phyloP scores from a whole-genome alignment of 2,888 invertebrate genomes.

The Latrodectus elegans region DNA sequence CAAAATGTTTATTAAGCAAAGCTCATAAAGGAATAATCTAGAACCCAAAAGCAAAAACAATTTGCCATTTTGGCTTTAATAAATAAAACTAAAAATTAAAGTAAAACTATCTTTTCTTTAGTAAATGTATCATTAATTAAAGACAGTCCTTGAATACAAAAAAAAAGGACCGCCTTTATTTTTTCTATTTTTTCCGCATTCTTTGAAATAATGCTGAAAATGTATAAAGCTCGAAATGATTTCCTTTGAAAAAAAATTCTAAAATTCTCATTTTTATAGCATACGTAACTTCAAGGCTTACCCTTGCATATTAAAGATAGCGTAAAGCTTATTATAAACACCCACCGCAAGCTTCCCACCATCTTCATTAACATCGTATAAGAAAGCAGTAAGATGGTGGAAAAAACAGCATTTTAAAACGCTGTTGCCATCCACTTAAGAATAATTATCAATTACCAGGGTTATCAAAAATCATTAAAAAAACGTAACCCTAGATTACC shows the following conservation, averaged over 20 bases:
- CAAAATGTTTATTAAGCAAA: too few relatives aligned
- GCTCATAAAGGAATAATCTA: too few relatives aligned
- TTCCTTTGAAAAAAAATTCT: neutral
- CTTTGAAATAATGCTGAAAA: neutral
- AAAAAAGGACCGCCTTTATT: too few relatives aligned
- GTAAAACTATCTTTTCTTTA: too few relatives aligned
- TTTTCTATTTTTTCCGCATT: too few relatives aligned
- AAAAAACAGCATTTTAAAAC: constrained; percentile 22
- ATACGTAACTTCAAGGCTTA: neutral
- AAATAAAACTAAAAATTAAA: too few relatives aligned
- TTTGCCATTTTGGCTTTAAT: too few relatives aligned
- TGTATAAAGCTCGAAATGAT: neutral
- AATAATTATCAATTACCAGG: constrained; percentile 58
- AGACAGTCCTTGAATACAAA: too few relatives aligned
- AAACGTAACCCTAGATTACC: constrained; percentile 55
- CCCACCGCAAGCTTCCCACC: neutral
- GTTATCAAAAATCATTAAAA: constrained; percentile 62
- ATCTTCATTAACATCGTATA: constrained; percentile 42
- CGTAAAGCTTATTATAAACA: constrained; percentile 1
- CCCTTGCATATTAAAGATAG: neutral
- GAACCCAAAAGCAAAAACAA: too few relatives aligned
- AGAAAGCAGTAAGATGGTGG: constrained; percentile 2
- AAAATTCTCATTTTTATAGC: neutral
- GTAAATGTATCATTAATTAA: too few relatives aligned
- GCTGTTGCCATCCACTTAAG: constrained; percentile 37